A percentile compares a stretch with the other conserved stretches of the same genome.
Evolutionary conservation across 1,140 invertebrate species (phyloP).

Genomic region (Hestina assimilis): DNA sequence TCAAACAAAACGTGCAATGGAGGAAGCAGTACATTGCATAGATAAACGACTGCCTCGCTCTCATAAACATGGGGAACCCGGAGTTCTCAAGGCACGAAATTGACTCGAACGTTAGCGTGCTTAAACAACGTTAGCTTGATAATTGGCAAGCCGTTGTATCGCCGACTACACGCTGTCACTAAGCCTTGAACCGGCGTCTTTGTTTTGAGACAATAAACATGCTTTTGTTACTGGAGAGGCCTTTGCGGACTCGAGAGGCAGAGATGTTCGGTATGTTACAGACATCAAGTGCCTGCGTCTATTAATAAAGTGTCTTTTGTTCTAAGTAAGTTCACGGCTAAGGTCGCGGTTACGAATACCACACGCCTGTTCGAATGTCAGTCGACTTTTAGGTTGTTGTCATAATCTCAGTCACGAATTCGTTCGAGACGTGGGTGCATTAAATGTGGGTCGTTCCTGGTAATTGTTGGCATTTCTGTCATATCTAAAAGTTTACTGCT

Average conservation of each 20-base stretch:
- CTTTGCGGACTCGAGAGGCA: slow-evolving; percentile 38
- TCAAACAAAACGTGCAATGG: slow-evolving; percentile 65
- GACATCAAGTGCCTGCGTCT: slow-evolving; percentile 47
- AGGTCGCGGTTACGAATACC: slow-evolving; percentile 23
- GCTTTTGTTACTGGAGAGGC: slow-evolving; percentile 60
- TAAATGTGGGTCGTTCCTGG: slow-evolving; percentile 15
- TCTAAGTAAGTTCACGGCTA: slow-evolving; percentile 40
- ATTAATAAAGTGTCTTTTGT: slow-evolving; percentile 52
- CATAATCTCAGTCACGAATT: slow-evolving; percentile 37
- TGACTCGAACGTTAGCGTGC: slow-evolving; percentile 57
- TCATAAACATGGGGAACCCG: slow-evolving; percentile 56
- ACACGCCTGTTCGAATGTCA: slow-evolving; percentile 18
- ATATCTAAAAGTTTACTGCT: background rate
- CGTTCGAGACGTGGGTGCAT: slow-evolving; percentile 22
- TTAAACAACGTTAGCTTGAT: slow-evolving; percentile 59
- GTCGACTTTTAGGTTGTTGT: slow-evolving; percentile 30
- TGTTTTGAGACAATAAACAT: slow-evolving; percentile 68
- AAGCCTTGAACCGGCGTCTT: slow-evolving; percentile 55
- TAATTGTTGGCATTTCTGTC: slow-evolving; percentile 6
- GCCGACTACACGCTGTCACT: slow-evolving; percentile 47
- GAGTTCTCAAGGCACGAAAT: slow-evolving; percentile 58
- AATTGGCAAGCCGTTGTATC: slow-evolving; percentile 55
- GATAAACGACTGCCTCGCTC: slow-evolving; percentile 52
- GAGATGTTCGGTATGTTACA: slow-evolving; percentile 47
- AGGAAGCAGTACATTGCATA: slow-evolving; percentile 68